phyloP scores from a whole-genome alignment of 2,888 invertebrate genomes.

The Tanypteryx hageni region DNA sequence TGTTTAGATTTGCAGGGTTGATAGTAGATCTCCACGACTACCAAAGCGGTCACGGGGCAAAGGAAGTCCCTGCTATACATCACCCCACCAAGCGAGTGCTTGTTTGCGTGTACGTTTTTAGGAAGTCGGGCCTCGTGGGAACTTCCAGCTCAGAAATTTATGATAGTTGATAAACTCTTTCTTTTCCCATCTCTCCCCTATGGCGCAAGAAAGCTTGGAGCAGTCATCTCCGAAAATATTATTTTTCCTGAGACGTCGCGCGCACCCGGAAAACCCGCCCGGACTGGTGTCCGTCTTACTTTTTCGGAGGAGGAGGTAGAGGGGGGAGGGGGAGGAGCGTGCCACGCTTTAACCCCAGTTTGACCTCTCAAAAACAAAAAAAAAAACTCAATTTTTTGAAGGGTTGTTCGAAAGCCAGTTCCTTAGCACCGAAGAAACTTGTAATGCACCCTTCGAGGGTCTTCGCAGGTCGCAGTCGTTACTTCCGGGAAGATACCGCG shows the following conservation, averaged over 20 bases:
- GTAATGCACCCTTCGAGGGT: neutral
- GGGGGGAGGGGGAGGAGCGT: neutral
- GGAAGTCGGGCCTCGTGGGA: neutral
- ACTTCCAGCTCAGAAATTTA: neutral
- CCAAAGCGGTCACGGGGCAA: no score
- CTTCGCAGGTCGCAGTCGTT: neutral
- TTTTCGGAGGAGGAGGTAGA: neutral
- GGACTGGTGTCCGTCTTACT: constrained; percentile 1
- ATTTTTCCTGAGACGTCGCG: neutral
- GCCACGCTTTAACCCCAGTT: neutral
- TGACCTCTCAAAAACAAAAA: neutral
- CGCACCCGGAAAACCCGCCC: neutral
- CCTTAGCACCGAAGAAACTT: neutral
- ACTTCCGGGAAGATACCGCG: neutral
- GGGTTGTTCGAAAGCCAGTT: neutral
- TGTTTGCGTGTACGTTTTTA: neutral
- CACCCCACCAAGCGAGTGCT: no score
- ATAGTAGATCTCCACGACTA: no score
- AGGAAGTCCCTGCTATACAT: no score
- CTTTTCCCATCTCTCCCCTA: no score
- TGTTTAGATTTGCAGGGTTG: no score
- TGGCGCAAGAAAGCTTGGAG: neutral
- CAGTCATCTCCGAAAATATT: neutral
- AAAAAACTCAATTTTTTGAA: neutral
- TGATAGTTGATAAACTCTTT: no score